phyloP scores from a whole-genome alignment of 2,113 vertebrate genomes.

The Bos indicus region DNA sequence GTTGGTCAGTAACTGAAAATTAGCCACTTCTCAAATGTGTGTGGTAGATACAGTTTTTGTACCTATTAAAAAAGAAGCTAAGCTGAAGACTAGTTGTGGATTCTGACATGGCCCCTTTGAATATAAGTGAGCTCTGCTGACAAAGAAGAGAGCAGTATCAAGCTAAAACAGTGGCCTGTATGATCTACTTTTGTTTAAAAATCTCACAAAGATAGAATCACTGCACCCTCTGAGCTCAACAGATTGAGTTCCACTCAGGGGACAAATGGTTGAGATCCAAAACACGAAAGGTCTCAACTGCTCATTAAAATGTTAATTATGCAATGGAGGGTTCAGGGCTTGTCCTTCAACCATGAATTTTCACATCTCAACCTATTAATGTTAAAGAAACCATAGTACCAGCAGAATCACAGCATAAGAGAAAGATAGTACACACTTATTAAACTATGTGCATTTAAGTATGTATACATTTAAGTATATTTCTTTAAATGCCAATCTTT shows the following conservation, averaged over 20 bases:
- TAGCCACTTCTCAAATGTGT: not conserved
- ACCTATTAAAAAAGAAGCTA: not conserved
- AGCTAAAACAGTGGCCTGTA: not conserved
- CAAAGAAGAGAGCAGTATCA: not conserved
- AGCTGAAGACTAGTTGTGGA: not conserved
- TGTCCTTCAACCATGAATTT: constrained; percentile 51
- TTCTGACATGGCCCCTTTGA: not conserved
- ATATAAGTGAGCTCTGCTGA: not conserved
- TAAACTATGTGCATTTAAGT: not conserved
- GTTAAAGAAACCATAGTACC: not conserved
- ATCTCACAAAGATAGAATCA: not conserved
- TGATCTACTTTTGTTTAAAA: not conserved
- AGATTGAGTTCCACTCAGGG: constrained; percentile 42
- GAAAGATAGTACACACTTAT: not conserved
- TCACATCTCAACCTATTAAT: constrained; percentile 11
- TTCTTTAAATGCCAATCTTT: not conserved
- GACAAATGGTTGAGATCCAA: not conserved
- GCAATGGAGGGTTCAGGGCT: not conserved
- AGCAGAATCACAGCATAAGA: not conserved
- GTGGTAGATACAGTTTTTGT: not conserved
- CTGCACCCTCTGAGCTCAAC: constrained; percentile 6
- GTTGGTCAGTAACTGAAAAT: constrained; percentile 40
- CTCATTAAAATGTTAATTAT: constrained; percentile 69
- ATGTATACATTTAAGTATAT: not conserved
- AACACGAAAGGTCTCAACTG: constrained; percentile 33